Percentiles rank a stretch among this genome's conserved stretches.
Evolutionary conservation across 2,888 invertebrate genomes (phyloP).

Genomic region (Amphipyra tragopoginis): DNA sequence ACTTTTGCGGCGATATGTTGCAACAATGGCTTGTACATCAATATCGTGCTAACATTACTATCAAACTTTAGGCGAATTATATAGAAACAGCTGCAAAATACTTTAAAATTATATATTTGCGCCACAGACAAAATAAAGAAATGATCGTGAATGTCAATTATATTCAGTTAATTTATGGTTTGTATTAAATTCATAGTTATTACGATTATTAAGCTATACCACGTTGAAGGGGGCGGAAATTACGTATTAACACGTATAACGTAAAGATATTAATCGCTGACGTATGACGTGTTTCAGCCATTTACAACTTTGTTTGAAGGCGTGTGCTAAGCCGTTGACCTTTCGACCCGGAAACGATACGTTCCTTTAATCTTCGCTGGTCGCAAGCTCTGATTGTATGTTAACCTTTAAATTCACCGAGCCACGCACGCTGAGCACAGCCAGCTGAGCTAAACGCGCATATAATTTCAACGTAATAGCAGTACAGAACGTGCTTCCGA

Average conservation of each 20-base stretch:
- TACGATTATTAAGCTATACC: not conserved
- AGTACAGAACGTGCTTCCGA: constrained; percentile 47
- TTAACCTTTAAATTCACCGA: constrained; percentile 42
- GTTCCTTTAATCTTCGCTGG: constrained; percentile 69
- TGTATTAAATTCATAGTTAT: constrained; percentile 1
- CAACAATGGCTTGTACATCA: constrained; percentile 14
- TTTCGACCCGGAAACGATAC: constrained; percentile 73
- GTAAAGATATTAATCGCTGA: constrained; percentile 25
- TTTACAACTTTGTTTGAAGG: constrained; percentile 37
- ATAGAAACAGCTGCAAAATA: constrained; percentile 16
- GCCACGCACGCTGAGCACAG: constrained; percentile 6
- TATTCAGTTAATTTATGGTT: not conserved
- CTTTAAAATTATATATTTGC: constrained; percentile 11
- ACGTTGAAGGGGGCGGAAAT: constrained; percentile 2
- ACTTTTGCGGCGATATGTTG: constrained; percentile 33
- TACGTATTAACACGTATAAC: not conserved
- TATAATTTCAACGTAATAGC: constrained; percentile 26
- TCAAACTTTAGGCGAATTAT: constrained; percentile 13
- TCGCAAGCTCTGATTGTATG: constrained; percentile 21
- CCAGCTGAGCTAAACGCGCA: constrained; percentile 30
- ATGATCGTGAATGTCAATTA: not conserved
- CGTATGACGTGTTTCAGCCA: constrained; percentile 23
- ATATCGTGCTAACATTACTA: constrained; percentile 9
- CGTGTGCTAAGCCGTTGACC: constrained; percentile 67
- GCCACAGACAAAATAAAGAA: constrained; percentile 1